These are phyloP conservation scores for Pachypanchax playfairii DNA, from an alignment of 2,113 vertebrate species.

Conservation along the genomic window DNA sequence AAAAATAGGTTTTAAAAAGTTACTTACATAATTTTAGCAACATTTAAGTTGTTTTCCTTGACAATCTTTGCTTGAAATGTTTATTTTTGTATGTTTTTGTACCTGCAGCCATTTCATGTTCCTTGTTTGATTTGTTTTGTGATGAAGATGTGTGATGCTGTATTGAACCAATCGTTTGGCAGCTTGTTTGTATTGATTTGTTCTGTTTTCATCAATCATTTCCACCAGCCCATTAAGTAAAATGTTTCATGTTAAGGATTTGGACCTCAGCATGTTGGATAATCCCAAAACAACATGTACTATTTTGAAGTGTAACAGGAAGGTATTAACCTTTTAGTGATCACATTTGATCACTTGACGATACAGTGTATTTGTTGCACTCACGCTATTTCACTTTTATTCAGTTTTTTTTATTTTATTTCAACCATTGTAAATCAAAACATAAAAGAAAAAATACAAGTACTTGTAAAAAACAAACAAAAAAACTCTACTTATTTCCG, in stretches of 20 bases:
- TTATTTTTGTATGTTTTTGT: neutral
- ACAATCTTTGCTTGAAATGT: too few species aligned
- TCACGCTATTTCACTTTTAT: too few species aligned
- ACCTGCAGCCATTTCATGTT: slow-evolving; percentile 4
- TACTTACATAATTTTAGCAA: too few species aligned
- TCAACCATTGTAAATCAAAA: too few species aligned
- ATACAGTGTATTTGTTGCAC: too few species aligned
- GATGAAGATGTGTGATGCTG: neutral
- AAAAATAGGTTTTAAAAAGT: too few species aligned
- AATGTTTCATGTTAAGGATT: slow-evolving; percentile 22
- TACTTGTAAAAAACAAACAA: too few species aligned
- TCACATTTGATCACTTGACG: too few species aligned
- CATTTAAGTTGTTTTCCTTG: too few species aligned
- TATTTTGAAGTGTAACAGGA: neutral
- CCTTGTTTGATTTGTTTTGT: neutral
- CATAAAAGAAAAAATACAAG: too few species aligned
- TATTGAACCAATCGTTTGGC: slow-evolving; percentile 10
- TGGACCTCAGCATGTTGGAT: slow-evolving; percentile 22
- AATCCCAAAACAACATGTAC: slow-evolving; percentile 12
- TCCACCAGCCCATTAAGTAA: slow-evolving; percentile 19
- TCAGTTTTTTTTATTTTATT: too few species aligned
- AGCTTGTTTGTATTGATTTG: slow-evolving; percentile 30
- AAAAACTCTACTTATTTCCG: too few species aligned
- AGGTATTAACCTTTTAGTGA: neutral
- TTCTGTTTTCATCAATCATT: slow-evolving; percentile 23